A percentile compares a stretch with the other conserved stretches of the same genome.
phyloP scores from a whole-genome alignment of 2,888 invertebrate genomes.

The Mesorhabditis belari region DNA sequence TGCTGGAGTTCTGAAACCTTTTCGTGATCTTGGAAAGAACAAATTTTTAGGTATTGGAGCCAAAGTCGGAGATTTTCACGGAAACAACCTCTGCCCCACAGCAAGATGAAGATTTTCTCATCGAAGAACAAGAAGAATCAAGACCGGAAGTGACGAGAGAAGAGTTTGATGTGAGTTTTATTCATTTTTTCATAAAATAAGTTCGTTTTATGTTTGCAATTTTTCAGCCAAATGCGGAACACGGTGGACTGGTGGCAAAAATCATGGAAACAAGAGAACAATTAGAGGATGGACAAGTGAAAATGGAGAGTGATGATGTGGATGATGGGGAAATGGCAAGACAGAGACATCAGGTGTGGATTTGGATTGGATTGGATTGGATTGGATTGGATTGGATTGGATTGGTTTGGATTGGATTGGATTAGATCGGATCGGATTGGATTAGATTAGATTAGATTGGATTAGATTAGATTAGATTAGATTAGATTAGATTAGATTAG shows the following conservation, averaged over 20 bases:
- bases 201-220: constrained; percentile 5
- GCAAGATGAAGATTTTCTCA: constrained; percentile 7
- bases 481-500: too few species aligned
- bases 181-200: background rate
- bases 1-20: background rate
- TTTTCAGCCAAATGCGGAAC: constrained; percentile 19
- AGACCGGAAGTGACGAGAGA: background rate
- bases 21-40: too few species aligned
- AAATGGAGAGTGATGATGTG: constrained; percentile 57
- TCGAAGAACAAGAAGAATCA: constrained; percentile 13
- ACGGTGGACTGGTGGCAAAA: constrained; percentile 58
- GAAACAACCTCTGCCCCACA: background rate
- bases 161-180: background rate
- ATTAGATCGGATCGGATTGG: too few species aligned
- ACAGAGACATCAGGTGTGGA: constrained; percentile 11
- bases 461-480: too few species aligned
- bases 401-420: too few species aligned
- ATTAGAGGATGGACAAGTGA: constrained; percentile 23
- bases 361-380: too few species aligned
- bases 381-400: too few species aligned
- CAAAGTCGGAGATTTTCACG: constrained; percentile 15
- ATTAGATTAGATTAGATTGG: too few species aligned
- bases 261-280: constrained; percentile 58
- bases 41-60: constrained; percentile 9
- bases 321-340: constrained; percentile 11